Base-by-base conservation (phyloP, 2,113 vertebrate species). In the Sylvietta virens region DNA sequence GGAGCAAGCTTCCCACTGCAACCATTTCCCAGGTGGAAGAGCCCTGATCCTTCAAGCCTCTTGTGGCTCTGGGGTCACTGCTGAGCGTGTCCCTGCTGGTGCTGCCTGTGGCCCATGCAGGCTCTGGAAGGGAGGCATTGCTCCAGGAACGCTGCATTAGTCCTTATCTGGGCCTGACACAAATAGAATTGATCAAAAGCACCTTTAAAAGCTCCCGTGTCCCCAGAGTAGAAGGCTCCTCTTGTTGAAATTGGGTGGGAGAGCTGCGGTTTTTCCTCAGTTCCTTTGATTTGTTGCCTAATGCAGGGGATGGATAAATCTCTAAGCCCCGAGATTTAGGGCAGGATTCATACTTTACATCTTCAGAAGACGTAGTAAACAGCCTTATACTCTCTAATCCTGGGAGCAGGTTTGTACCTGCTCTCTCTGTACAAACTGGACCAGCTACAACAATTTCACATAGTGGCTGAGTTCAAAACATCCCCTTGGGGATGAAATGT, bases 271-370 rank as follows among this genome's bases (percentile, higher is more conserved):
- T 98, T 98, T 79, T 67, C 73, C 81, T 82, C 93, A 33, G 69
- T 85, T 97, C 96, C 98, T 98, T 98, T 98, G 98, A 98, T 98
- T 97, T 96, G 91, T 96, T 98, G 97, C 98, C 97, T 97, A 97
- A 98, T 92, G 96, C 95, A 97, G 96, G 93, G 87, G 62, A 91
- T 94, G 97, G 98, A 98, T 97, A 98, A 98, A 98, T 97, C 96
- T 92, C 94, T 97, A 97, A 98, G 97, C 97, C 85, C 64, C 39
- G 94, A 97, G 98, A 94, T 97, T 97, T 97, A 97, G 95, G 96
- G 96, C 31, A 92, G 96, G 97, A 96, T 89, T 93, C 83, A 96
- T 97, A 97, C 86, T 97, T 97, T 90, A 94, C 96, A 94, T 97
- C 97, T 98, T 98, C 97, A 96, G 97, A 97, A 97, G 94, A 95